Conservation (phyloP, 2,888 invertebrate genomes). For the Aethes cnicana region DNA sequence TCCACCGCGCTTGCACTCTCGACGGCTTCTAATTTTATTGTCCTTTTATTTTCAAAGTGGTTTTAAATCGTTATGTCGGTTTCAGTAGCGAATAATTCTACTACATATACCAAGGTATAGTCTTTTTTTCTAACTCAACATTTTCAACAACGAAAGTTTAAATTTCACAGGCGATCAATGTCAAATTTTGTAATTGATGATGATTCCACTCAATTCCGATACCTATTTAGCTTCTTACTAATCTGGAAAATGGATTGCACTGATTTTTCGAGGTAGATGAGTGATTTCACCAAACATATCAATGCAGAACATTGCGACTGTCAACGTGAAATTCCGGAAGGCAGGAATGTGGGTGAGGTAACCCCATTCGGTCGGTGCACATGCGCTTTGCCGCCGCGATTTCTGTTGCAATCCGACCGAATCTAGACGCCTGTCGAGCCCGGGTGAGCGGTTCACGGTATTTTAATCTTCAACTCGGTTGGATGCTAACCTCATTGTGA, state of each 20-base stretch:
- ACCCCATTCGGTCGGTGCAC: conserved; percentile 71
- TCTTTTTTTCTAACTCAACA: no score
- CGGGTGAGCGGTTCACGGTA: conserved; percentile 48
- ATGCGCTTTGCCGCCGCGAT: conserved; percentile 69
- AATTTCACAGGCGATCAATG: no score
- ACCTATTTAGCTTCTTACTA: no score
- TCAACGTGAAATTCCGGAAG: conserved; percentile 76
- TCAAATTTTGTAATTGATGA: no score
- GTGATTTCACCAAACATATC: conserved; percentile 45
- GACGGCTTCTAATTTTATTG: conserved; percentile 30
- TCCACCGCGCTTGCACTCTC: conserved; percentile 29
- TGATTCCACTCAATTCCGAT: no score
- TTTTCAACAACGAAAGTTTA: no score
- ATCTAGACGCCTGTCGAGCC: conserved; percentile 51
- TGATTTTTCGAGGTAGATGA: conserved; percentile 12
- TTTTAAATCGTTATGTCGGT: conserved; percentile 6
- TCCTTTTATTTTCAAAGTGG: conserved; percentile 26
- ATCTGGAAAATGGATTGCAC: no score
- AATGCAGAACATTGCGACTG: conserved; percentile 59
- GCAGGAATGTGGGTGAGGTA: conserved; percentile 77
- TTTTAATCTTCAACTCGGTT: conserved; percentile 62
- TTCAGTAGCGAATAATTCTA: conserved; percentile 13
- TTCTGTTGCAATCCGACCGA: conserved; percentile 65
- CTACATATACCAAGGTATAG: no score
- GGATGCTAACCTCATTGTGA: conserved; percentile 68